phyloP scores from a whole-genome alignment of 2,888 invertebrate genomes.

The Brachylomia viminalis region DNA sequence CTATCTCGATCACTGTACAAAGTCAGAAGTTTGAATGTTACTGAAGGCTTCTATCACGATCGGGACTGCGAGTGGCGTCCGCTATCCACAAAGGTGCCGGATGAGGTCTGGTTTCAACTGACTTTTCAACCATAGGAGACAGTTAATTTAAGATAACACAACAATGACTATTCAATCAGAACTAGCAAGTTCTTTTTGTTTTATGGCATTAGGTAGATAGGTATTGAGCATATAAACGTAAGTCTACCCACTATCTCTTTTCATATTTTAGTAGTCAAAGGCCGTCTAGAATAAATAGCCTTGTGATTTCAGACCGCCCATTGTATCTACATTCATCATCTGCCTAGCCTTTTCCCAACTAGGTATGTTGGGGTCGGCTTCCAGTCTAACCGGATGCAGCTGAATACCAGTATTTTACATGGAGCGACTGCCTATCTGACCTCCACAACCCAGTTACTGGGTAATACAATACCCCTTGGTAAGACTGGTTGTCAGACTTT shows the following conservation, averaged over 20 bases:
- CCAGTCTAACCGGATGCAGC: too few relatives aligned
- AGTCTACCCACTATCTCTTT: too few relatives aligned
- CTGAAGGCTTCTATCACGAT: constrained; percentile 23
- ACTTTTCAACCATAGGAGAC: not conserved
- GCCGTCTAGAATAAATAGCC: too few relatives aligned
- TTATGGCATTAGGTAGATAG: not conserved
- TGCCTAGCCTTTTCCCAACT: too few relatives aligned
- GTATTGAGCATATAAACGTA: not conserved
- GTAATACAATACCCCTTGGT: too few relatives aligned
- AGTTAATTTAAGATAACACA: not conserved
- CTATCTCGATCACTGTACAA: constrained; percentile 10
- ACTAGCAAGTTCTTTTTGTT: not conserved
- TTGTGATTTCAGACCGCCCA: not conserved
- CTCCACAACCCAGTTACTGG: too few relatives aligned
- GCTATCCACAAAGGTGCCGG: not conserved
- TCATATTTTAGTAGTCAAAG: too few relatives aligned
- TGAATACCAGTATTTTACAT: too few relatives aligned
- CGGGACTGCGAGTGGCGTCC: not conserved
- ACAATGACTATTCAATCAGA: constrained; percentile 6
- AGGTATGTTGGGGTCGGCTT: too few relatives aligned
- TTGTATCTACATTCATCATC: not conserved
- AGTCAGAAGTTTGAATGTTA: constrained; percentile 13
- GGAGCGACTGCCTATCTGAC: too few relatives aligned
- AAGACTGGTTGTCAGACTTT: too few relatives aligned
- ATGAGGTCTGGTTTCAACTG: constrained; percentile 26